A percentile compares a stretch with the other conserved stretches of the same genome.
phyloP scores from a whole-genome alignment of 2,888 invertebrate species.

The Neoscelio sp. region DNA sequence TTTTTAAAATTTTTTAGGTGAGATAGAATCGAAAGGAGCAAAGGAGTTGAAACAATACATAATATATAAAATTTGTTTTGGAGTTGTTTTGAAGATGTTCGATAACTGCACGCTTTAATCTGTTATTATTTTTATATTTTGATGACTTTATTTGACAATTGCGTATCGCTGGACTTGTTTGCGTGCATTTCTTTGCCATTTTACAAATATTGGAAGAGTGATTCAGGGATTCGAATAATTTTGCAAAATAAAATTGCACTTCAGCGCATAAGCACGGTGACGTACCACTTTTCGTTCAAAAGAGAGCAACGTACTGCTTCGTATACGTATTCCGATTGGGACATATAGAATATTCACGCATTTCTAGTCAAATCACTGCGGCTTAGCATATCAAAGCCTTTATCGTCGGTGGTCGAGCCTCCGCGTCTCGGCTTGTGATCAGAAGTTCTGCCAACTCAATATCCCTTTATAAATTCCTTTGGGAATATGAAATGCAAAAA shows the following conservation, averaged over 20 bases:
- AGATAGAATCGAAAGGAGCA: no score
- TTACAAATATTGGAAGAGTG: conserved; percentile 28
- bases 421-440: conserved; percentile 67
- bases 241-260: conserved; percentile 43
- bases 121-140: no score
- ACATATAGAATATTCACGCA: conserved; percentile 73
- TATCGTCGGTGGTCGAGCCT: conserved; percentile 72
- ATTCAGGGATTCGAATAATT: conserved; percentile 48
- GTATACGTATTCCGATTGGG: conserved; percentile 71
- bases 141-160: no score
- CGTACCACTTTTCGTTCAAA: conserved; percentile 59
- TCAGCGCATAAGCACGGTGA: conserved; percentile 45
- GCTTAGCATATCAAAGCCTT: conserved; percentile 79
- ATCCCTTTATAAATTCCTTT: conserved; percentile 72
- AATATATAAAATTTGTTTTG: no score
- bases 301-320: conserved; percentile 60
- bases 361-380: conserved; percentile 75
- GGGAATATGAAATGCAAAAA: conserved; percentile 76
- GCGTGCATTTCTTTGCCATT: conserved; percentile 27
- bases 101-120: no score
- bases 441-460: conserved; percentile 73
- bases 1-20: no score
- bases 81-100: no score
- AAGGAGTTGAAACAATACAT: no score
- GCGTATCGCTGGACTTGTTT: background rate